Conservation (phyloP, 2,888 invertebrate genomes). For the Cheilosia soror region DNA sequence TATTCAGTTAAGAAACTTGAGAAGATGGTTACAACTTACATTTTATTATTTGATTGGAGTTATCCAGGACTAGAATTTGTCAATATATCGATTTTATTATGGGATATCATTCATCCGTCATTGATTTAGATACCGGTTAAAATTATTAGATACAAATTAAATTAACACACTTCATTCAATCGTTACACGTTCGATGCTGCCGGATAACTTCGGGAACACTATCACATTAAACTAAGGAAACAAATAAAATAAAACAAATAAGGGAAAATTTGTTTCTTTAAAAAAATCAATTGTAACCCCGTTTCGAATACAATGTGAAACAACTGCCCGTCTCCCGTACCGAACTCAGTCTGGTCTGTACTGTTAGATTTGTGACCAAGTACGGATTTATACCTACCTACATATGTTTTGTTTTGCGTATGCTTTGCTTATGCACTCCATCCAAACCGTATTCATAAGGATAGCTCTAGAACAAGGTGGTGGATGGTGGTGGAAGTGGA, state of each 20-base stretch:
- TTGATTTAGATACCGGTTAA: constrained; percentile 27
- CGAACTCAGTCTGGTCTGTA: constrained; percentile 47
- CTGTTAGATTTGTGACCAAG: constrained; percentile 21
- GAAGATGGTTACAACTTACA: constrained; percentile 39
- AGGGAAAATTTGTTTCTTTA: constrained; percentile 4
- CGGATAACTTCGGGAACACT: background rate
- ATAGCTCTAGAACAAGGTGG: too few species aligned
- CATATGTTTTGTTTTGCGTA: too few species aligned
- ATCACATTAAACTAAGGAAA: constrained; percentile 29
- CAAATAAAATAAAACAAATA: constrained; percentile 9
- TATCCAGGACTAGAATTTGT: constrained; percentile 1
- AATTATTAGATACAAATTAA: constrained; percentile 30
- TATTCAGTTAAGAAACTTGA: constrained; percentile 1
- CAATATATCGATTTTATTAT: constrained; percentile 34
- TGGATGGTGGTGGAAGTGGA: background rate
- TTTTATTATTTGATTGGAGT: background rate
- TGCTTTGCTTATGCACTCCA: too few species aligned
- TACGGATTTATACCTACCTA: background rate
- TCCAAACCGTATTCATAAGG: too few species aligned
- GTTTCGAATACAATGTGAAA: constrained; percentile 44
- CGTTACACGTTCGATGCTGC: background rate
- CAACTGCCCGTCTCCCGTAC: constrained; percentile 59
- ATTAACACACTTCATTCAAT: constrained; percentile 21
- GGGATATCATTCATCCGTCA: constrained; percentile 2
- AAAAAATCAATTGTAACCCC: constrained; percentile 51